phyloP scores from a whole-genome alignment of 2,113 vertebrate species.

The Pterocles gutturalis region DNA sequence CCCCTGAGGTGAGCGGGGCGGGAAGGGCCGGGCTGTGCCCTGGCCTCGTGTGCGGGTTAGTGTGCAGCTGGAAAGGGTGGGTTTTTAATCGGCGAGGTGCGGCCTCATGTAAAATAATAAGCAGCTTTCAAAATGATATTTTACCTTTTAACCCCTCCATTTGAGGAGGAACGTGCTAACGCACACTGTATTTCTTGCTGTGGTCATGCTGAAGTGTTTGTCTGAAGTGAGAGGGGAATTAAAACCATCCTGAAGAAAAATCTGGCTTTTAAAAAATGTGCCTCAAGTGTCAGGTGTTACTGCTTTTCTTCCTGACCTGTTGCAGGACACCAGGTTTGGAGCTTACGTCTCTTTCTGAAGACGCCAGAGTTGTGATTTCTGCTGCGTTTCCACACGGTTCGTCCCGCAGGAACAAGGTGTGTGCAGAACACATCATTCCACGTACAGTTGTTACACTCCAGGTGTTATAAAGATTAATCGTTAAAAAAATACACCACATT shows the following conservation, averaged over 20 bases:
- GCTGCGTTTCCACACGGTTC: neutral
- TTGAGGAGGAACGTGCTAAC: rapidly evolving
- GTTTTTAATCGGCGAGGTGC: neutral
- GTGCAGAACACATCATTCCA: neutral
- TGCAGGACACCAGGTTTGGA: neutral
- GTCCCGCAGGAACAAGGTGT: neutral
- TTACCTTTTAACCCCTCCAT: rapidly evolving
- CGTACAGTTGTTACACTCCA: rapidly evolving
- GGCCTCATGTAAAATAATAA: too few relatives aligned
- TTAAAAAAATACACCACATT: neutral
- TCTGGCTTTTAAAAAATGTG: neutral
- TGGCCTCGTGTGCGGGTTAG: too few relatives aligned
- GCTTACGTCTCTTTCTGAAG: neutral
- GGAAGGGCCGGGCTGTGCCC: neutral
- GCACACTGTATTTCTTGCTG: rapidly evolving
- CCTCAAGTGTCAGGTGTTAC: neutral
- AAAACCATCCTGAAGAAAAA: neutral
- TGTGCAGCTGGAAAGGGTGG: rapidly evolving
- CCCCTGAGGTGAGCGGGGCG: rapidly evolving
- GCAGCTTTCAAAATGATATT: rapidly evolving
- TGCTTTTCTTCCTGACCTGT: neutral
- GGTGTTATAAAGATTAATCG: neutral
- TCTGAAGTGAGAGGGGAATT: neutral
- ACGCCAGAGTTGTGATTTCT: neutral
- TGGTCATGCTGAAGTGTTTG: neutral